Evolutionary conservation across 2,113 vertebrate species (phyloP), one percentile per base, ranked within the genome.

Genomic region (Mustela nigripes): DNA sequence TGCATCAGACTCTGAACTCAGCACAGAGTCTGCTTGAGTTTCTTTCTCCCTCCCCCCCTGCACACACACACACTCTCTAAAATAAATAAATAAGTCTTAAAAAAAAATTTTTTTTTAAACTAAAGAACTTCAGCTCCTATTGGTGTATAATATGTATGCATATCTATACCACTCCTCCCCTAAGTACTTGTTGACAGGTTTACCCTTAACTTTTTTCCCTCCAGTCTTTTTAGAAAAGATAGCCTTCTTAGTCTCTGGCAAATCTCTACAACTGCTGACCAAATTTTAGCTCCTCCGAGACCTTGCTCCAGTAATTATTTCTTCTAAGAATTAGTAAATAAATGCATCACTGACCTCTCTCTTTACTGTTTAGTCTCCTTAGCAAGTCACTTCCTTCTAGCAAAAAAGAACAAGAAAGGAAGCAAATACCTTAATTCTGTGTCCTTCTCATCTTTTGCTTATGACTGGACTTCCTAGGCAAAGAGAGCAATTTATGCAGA

Each of bases 281-380:
- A 28, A 94, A 73, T 94, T 94, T 45, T 39, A 92, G 21, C 58
- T 93, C 65, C 48, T 50, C 5, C 5, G 9, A 85, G 93, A 82
- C 76, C 62, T 91, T 94, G n/a, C 19, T 91, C 84, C 28, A 87
- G 14, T 86, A 89, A 92, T 89, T 76, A 53, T 87, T 96, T 86
- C 53, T 62, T 92, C 39, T 86, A 62, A 95, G 83, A 84, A 22
- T 94, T 89, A 85, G 1, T 96, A 31, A 76, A 65, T 94, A 92
- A 90, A 45, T 69, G 15, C n/a, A 88, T 90, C 6, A 5, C 65
- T 87, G 58, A 85, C 39, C 89, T 94, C 24, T 28, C 24, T 89
- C 89, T 94, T 82, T 63, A 78, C 26, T 89, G 65, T 58, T 90
- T 74, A 82, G 31, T 76, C 21, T 86, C 69, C 50, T 95, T 95